A percentile compares a stretch with the other conserved stretches of the same genome.
Evolutionary conservation across 2,113 vertebrate species (phyloP).

Genomic region (Paramisgurnus dabryanus): DNA sequence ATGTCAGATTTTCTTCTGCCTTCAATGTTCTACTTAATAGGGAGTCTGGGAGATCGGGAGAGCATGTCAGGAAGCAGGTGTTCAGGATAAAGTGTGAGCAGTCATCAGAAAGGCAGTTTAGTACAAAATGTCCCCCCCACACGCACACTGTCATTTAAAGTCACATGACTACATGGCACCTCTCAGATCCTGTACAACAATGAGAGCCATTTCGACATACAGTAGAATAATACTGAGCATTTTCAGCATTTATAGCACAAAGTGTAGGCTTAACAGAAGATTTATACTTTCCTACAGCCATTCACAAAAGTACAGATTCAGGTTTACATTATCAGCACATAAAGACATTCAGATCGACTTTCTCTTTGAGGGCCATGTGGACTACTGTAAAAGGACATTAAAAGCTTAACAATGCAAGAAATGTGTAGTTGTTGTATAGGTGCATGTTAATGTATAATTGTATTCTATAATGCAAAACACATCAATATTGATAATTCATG

Average conservation of each 20-base stretch:
- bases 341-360: neutral
- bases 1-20: constrained; percentile 43
- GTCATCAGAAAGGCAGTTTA: constrained; percentile 34
- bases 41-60: constrained; percentile 19
- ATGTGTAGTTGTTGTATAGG: too few species aligned
- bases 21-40: constrained; percentile 38
- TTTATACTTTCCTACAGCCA: neutral
- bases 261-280: neutral
- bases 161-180: constrained; percentile 12
- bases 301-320: neutral
- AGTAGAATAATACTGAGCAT: neutral
- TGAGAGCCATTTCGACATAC: constrained; percentile 1
- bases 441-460: too few species aligned
- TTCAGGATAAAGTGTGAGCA: constrained; percentile 34
- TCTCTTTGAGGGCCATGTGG: neutral
- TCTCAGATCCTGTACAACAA: constrained; percentile 16
- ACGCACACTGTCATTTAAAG: neutral
- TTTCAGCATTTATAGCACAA: neutral
- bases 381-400: neutral
- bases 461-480: neutral
- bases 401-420: neutral
- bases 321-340: neutral
- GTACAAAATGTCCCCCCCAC: constrained; percentile 11
- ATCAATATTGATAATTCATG: neutral
- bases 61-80: constrained; percentile 44